Base-by-base conservation (phyloP, 2,888 invertebrate genomes). In the Dorcus hopei region DNA sequence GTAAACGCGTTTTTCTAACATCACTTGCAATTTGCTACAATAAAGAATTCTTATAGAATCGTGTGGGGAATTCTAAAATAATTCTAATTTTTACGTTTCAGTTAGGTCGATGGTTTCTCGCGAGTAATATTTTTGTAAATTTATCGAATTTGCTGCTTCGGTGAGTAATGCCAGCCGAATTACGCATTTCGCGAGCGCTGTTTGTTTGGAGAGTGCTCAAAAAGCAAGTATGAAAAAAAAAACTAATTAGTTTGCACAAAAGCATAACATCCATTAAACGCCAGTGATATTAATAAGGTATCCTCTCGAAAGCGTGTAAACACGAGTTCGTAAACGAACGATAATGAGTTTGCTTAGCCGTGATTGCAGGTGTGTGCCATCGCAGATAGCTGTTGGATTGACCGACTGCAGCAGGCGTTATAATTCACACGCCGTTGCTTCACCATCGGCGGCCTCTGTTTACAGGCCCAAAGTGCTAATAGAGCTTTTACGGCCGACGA, bases 371-470 rank as follows among this genome's bases (percentile, higher is more conserved):
- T 63, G 61, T 59, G 56, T 55, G 56, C 51, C 49, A 45, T 51
- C 60, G 54, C 55, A 50, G 49, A 40, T 53, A 57, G 19, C 47
- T 38, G 54, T 52, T 49, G 57, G 52, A 56, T 52, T 49, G 57
- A 64, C 59, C 59, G 59, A 62, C 48, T 57, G 57, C 60, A 61
- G 50, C 65, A 65, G 64, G 64, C 65, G 64, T 49, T 61, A 59
- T 55, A 63, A 58, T 65, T 65, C 65, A 61, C 65, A 65, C 64
- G 65, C 50, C 26, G 45, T 19, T 3, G 19, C 23, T 14, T 19
- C 16, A 45, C 45, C 11, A 9, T 6, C 41, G 14, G 5, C 11
- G 41, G 5, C 11, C 5, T 41, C n/a, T 40, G 40, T 40, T 40
- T 14, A 43, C 43, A 9, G 14, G 45, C 19, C 8, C 7, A 41